Evolutionary conservation across 1,140 invertebrate genomes (phyloP).

Genomic region (Stegodyphus mimosarum): DNA sequence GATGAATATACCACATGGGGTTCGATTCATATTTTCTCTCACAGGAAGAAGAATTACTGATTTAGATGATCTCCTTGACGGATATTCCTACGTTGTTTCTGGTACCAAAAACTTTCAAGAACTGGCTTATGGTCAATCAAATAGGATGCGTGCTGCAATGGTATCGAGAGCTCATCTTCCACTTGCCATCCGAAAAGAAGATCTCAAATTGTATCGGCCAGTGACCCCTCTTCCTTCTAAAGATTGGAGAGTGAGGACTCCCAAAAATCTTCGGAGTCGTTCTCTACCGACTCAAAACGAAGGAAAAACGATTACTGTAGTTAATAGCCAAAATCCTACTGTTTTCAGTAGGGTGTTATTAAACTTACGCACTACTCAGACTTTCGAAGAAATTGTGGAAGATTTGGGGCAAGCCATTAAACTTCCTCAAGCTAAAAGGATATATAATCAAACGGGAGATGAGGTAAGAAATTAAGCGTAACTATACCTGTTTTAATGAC

Average conservation of each 20-base stretch:
- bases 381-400: conserved; percentile 93
- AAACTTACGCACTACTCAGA: conserved; percentile 90
- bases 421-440: conserved; percentile 86
- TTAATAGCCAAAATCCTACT: conserved; percentile 89
- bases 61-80: conserved; percentile 88
- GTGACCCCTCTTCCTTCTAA: conserved; percentile 69
- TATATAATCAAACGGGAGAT: conserved; percentile 90
- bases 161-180: conserved; percentile 24
- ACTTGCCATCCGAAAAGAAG: conserved; percentile 56
- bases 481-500: neutral
- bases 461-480: conserved; percentile 74
- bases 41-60: conserved; percentile 85
- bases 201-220: conserved; percentile 62
- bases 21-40: conserved; percentile 85
- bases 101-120: conserved; percentile 88
- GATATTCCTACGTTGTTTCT: conserved; percentile 90
- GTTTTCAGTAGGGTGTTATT: conserved; percentile 85
- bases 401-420: conserved; percentile 92
- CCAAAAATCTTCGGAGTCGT: conserved; percentile 34
- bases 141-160: conserved; percentile 20
- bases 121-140: conserved; percentile 40
- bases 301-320: conserved; percentile 87
- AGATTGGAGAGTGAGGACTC: conserved; percentile 65
- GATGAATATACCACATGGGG: conserved; percentile 66
- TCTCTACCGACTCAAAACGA: conserved; percentile 67